These are phyloP conservation scores for Riptortus pedestris DNA, from an alignment of 1,140 invertebrate species.

Conservation along the genomic window DNA sequence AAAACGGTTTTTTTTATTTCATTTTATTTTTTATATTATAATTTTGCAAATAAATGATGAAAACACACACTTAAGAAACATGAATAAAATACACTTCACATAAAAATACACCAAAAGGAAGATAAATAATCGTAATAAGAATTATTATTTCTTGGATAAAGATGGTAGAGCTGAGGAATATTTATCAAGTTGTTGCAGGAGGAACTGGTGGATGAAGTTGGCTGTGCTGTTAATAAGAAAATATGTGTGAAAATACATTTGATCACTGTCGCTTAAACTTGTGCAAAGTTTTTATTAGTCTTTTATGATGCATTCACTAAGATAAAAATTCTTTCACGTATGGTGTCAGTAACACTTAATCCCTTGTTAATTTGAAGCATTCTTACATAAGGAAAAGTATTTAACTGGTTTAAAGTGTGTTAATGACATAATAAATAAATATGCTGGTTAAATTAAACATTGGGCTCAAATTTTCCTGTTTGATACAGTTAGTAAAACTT, in stretches of 20 bases:
- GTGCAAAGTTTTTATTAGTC: too few relatives aligned
- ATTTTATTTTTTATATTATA: neutral
- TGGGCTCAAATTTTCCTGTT: neutral
- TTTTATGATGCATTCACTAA: constrained; percentile 19
- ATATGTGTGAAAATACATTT: neutral
- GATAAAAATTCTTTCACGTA: neutral
- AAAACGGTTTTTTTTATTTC: neutral
- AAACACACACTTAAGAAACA: neutral
- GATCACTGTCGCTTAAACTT: neutral
- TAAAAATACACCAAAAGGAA: neutral
- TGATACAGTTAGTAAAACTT: neutral
- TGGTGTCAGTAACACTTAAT: neutral
- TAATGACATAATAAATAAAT: neutral
- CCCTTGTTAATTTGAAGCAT: neutral
- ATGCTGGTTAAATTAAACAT: neutral
- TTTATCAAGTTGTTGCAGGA: neutral
- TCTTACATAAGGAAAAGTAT: neutral
- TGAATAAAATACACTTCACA: neutral
- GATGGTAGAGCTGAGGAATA: neutral
- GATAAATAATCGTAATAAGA: neutral
- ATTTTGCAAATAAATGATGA: neutral
- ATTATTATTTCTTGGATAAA: neutral
- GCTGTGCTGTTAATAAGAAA: neutral
- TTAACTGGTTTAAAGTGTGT: neutral
- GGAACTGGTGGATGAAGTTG: neutral